phyloP scores from a whole-genome alignment of 2,797 vertebrate genomes.

The Centropyge bicolor region DNA sequence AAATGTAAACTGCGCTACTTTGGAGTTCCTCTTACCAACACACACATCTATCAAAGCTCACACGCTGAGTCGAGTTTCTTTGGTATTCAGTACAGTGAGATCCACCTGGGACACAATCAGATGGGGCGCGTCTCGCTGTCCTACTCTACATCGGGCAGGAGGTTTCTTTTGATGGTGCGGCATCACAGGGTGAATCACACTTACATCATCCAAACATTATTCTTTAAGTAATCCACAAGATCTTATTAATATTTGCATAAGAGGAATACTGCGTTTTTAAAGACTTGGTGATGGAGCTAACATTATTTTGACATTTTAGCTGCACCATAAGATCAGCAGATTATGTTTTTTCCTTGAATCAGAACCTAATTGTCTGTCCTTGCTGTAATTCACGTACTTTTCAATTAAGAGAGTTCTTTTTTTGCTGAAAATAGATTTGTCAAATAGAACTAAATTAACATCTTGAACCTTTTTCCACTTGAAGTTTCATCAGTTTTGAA shows the following conservation, averaged over 20 bases:
- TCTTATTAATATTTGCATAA: background rate
- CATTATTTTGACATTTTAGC: background rate
- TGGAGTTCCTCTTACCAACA: constrained; percentile 32
- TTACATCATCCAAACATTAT: background rate
- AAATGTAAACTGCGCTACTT: constrained; percentile 6
- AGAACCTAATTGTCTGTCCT: background rate
- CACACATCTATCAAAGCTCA: constrained; percentile 38
- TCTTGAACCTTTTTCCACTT: constrained; percentile 11
- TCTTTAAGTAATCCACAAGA: background rate
- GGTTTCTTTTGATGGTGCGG: constrained; percentile 3
- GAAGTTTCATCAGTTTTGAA: background rate
- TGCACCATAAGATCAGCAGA: background rate
- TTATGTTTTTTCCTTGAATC: background rate
- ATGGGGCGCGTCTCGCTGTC: constrained; percentile 1
- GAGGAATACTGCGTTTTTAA: constrained; percentile 18
- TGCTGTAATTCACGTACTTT: background rate
- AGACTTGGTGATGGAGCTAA: background rate
- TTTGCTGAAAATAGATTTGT: background rate
- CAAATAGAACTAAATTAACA: background rate
- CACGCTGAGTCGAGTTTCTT: constrained; percentile 39
- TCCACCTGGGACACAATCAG: constrained; percentile 40
- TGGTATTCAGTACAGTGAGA: constrained; percentile 22
- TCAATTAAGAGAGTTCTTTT: background rate
- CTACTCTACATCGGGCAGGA: background rate
- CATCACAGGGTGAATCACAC: background rate